Evolutionary conservation across 2,888 invertebrate species (phyloP).

Genomic region (Gymnosoma rotundatum): DNA sequence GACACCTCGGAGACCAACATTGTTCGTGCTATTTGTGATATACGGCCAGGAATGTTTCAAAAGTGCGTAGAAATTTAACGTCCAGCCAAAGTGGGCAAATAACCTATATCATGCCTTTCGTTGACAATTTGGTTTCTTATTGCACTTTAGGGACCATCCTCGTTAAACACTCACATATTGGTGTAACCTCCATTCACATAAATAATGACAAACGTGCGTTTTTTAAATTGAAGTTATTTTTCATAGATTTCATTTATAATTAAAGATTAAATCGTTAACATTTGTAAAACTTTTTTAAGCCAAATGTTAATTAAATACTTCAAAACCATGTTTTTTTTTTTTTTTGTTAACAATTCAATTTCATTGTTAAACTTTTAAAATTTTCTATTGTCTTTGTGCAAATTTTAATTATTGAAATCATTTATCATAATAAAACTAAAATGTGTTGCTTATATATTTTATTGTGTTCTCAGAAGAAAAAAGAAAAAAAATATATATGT

Average conservation of each 20-base stretch:
- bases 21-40: too few relatives aligned
- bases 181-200: background rate
- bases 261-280: slow-evolving; percentile 11
- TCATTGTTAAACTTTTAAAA: background rate
- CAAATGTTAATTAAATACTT: slow-evolving; percentile 11
- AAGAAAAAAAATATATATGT: too few relatives aligned
- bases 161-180: background rate
- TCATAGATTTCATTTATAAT: background rate
- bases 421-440: slow-evolving; percentile 28
- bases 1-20: too few relatives aligned
- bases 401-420: slow-evolving; percentile 17
- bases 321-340: background rate
- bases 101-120: too few relatives aligned
- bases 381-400: slow-evolving; percentile 5
- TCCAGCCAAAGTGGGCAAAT: too few relatives aligned
- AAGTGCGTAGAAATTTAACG: too few relatives aligned
- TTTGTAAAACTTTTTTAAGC: background rate
- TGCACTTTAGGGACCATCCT: background rate
- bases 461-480: background rate
- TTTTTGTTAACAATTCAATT: background rate
- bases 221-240: slow-evolving; percentile 1
- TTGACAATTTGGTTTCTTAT: too few relatives aligned
- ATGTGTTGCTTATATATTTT: background rate
- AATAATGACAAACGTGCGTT: slow-evolving; percentile 40
- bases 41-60: too few relatives aligned